Base-by-base conservation (phyloP, 2,113 vertebrate species). In the Odontesthes bonariensis region DNA sequence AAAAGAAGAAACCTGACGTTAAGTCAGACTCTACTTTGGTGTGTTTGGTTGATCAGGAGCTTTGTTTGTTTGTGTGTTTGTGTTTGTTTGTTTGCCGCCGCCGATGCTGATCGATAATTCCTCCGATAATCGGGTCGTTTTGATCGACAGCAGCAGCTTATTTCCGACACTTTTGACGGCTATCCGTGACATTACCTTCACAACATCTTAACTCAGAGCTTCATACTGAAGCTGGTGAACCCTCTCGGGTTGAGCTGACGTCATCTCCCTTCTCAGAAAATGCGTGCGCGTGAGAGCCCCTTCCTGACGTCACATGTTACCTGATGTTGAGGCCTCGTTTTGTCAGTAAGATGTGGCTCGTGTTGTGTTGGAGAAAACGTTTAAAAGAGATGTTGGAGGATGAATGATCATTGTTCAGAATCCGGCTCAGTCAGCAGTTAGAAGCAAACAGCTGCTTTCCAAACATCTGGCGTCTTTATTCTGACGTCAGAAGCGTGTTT, bases 211-310 rank as follows among this genome's bases (percentile, higher is more conserved):
- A 49, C 42, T 53, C 42, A 16, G 8, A 8, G 52, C 38, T 20
- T 27, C 27, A 19, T 13, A 33, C 8, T 20, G 31, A 58, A n/a
- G 52, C 46, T 67, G 27, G 20, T 13, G 52, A 10, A 33, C 14
- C 63, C 13, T 40, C 19, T 53, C 35, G 57, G 46, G 8, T 35
- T 6, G 54, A 12, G 58, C n/a, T 87, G 85, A 89, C 75, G 74
- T 77, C 66, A 77, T 42, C 40, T 60, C 35, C 14, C 27, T n/a
- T 9, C 58, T 47, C 32, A 53, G 38, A 65, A 55, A 54, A 63
- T 14, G 42, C 32, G 58, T 27, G 73, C 55, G 47, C 51, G 53
- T 19, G 16, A 19, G 49, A 33, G 16, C 40, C 6, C 3, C 32
- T 22, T 56, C 14, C 12, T 69, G 27, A 32, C 61, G 70, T 56